These are phyloP conservation scores for Pangasius krempfi DNA, from an alignment of 2,797 vertebrate genomes.

Conservation along the genomic window DNA sequence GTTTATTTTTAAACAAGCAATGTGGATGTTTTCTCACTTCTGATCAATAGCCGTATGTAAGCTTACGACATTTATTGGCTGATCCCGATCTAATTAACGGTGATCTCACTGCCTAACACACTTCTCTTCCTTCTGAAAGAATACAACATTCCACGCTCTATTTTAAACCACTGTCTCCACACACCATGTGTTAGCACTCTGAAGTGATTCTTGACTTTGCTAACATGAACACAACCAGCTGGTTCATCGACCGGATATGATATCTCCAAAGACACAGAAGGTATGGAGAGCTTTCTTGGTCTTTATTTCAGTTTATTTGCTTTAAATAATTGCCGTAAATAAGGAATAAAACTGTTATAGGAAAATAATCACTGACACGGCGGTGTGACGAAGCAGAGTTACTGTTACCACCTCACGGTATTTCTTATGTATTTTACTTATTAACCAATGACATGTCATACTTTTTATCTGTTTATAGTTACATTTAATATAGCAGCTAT, in stretches of 20 bases:
- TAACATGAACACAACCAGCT: background rate
- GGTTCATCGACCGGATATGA: background rate
- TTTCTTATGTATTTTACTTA: too few relatives aligned
- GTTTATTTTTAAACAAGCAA: slow-evolving; percentile 5
- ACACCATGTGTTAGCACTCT: background rate
- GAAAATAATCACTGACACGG: too few relatives aligned
- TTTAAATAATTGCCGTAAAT: background rate
- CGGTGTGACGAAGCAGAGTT: too few relatives aligned
- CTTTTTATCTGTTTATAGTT: background rate
- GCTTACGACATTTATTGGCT: background rate
- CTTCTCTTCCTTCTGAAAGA: background rate
- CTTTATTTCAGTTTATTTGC: background rate
- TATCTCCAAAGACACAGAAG: background rate
- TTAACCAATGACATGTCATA: background rate
- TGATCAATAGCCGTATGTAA: background rate
- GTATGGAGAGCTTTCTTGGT: background rate
- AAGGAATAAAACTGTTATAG: background rate
- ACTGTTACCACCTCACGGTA: too few relatives aligned
- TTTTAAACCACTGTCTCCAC: background rate
- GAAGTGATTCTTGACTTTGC: background rate
- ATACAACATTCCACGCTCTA: background rate
- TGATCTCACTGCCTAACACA: background rate
- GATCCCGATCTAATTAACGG: background rate
- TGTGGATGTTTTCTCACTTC: background rate
- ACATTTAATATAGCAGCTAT: background rate